Conservation (phyloP, 2,888 invertebrate genomes). For the Bombylius discolor region DNA sequence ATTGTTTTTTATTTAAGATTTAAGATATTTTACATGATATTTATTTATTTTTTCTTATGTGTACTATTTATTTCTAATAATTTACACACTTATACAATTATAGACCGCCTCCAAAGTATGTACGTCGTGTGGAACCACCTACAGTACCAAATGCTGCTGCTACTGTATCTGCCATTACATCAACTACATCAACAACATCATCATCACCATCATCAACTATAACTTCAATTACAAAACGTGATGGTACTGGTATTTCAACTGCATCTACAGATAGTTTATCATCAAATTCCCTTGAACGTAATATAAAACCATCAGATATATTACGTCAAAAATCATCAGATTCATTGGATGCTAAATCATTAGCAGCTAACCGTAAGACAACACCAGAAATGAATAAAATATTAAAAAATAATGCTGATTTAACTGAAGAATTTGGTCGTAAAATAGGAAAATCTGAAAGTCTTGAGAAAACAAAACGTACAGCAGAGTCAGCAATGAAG, state of each 20-base stretch:
- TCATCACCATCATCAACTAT: background rate
- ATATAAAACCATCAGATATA: constrained; percentile 37
- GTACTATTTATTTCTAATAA: no score
- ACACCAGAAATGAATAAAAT: constrained; percentile 32
- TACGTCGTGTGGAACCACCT: constrained; percentile 47
- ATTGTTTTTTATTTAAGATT: no score
- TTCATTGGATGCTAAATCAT: constrained; percentile 30
- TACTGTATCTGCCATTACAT: background rate
- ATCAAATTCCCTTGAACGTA: constrained; percentile 33
- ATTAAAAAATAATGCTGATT: constrained; percentile 27
- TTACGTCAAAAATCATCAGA: constrained; percentile 36
- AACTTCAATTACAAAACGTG: constrained; percentile 22
- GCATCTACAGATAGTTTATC: constrained; percentile 10
- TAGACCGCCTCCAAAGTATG: constrained; percentile 52
- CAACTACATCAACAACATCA: constrained; percentile 5
- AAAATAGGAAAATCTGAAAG: constrained; percentile 35
- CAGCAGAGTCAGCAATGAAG: constrained; percentile 16
- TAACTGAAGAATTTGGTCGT: constrained; percentile 34
- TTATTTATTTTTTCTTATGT: background rate
- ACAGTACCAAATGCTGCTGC: constrained; percentile 28
- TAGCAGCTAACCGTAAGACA: constrained; percentile 31
- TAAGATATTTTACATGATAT: no score
- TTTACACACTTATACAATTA: background rate
- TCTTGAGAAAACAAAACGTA: constrained; percentile 28
- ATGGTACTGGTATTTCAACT: constrained; percentile 9